A percentile compares a stretch with the other conserved stretches of the same genome.
Conservation (phyloP, 2,888 invertebrate genomes). For the Amblyjoppa proteus region DNA sequence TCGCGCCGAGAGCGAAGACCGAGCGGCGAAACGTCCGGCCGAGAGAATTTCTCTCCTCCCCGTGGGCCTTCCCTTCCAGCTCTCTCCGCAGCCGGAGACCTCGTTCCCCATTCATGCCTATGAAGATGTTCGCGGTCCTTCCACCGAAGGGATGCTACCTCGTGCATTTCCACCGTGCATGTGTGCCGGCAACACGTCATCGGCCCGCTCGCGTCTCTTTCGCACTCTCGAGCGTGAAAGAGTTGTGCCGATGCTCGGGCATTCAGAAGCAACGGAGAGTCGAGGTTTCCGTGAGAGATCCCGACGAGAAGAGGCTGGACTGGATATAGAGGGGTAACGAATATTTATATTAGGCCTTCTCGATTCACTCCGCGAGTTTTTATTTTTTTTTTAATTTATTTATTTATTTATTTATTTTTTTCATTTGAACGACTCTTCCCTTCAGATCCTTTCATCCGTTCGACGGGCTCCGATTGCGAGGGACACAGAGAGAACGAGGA, state of each 20-base stretch:
- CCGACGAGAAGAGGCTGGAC: constrained; percentile 1
- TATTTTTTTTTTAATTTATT: background rate
- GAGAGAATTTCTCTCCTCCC: constrained; percentile 33
- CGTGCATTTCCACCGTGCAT: constrained; percentile 23
- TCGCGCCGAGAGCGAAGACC: constrained; percentile 61
- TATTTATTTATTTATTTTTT: background rate
- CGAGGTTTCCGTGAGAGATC: background rate
- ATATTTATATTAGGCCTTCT: constrained; percentile 40
- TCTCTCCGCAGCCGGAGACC: constrained; percentile 26
- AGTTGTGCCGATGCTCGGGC: background rate
- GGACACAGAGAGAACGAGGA: background rate
- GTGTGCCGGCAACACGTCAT: constrained; percentile 51
- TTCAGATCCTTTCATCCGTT: background rate
- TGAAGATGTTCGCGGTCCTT: constrained; percentile 67
- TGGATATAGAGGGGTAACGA: constrained; percentile 34
- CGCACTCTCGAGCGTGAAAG: background rate
- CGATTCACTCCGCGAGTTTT: constrained; percentile 23
- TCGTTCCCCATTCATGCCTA: constrained; percentile 71
- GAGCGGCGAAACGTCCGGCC: constrained; percentile 28
- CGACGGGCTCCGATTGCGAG: background rate
- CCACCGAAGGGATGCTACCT: constrained; percentile 43
- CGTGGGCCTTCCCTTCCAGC: constrained; percentile 23
- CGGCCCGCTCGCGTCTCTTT: constrained; percentile 24
- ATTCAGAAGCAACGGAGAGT: constrained; percentile 16
- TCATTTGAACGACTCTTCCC: constrained; percentile 8